Conservation (phyloP, 2,888 invertebrate genomes). For the Anodontia alba region DNA sequence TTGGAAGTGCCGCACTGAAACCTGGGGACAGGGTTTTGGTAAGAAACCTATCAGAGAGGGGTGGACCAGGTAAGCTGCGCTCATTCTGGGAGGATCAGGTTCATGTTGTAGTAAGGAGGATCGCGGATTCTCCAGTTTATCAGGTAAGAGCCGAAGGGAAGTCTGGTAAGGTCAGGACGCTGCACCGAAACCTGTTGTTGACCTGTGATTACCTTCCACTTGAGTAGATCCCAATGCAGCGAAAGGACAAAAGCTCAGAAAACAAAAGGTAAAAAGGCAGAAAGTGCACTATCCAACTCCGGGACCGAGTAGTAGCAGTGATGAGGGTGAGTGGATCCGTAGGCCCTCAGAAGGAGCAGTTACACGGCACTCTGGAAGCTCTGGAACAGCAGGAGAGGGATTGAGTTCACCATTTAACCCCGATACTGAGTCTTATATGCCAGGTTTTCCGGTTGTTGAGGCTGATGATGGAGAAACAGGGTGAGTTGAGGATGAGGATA, state of each 20-base stretch:
- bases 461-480: not conserved
- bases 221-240: too few relatives aligned
- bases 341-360: too few relatives aligned
- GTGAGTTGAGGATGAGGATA: not conserved
- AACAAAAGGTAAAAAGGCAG: not conserved
- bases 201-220: constrained; percentile 10
- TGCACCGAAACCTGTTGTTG: constrained; percentile 19
- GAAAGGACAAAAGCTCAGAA: not conserved
- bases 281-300: not conserved
- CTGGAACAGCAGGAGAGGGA: too few relatives aligned
- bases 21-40: constrained; percentile 29
- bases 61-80: constrained; percentile 40
- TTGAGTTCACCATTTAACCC: not conserved
- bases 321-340: not conserved
- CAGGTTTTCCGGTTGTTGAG: not conserved
- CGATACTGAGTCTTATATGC: not conserved
- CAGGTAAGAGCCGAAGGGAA: constrained; percentile 28
- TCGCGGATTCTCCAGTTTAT: constrained; percentile 33
- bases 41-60: constrained; percentile 28
- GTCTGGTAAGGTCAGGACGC: not conserved
- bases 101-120: constrained; percentile 20
- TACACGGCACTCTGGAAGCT: too few relatives aligned
- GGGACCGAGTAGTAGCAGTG: not conserved
- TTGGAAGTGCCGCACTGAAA: constrained; percentile 9
- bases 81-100: constrained; percentile 36